Evolutionary conservation across 1,140 invertebrate species (phyloP), one percentile per base, ranked within the genome.

Genomic region (Heliconius eleuchia): DNA sequence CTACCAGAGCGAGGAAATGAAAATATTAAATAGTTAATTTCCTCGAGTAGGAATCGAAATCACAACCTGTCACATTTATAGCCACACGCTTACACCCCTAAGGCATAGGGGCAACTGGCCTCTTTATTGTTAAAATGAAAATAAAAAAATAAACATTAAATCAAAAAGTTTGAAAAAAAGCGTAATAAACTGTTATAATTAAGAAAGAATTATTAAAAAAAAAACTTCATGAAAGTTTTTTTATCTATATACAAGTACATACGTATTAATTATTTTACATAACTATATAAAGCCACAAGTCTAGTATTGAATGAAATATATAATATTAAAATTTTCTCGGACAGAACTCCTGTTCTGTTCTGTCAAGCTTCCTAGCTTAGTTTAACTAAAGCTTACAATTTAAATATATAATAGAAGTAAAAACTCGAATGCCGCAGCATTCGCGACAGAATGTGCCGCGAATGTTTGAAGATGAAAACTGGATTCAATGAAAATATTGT

Each of bases 401-500:
- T 66, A 66, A 66, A 66, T 66, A 66, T 66, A 30, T 66, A 66
- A 66, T 66, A 66, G 13, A 66, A 23, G 60, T 66, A 66, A 66
- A 77, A 73, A n/a, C 74, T 60, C 30, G 34, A 79, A 57, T 75
- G 30, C 77, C 9, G 57, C 37, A 71, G 85, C 82, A 86, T 83
- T 88, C 87, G 87, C 85, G 87, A 87, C 85, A 77, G 76, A 78
- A 88, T 88, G 89, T 89, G 89, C 71, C 85, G 86, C 87, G 89
- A 89, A 92, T 91, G 82, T 83, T 85, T 87, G 87, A 91, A 88
- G 77, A 86, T 83, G 80, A 80, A 75, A 82, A 87, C 79, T 85
- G 88, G 86, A 89, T 91, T 89, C 85, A 90, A 91, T 88, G 85
- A 87, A 88, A 91, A 87, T 91, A 91, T 90, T 92, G 87, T 90